Evolutionary conservation across 2,888 invertebrate genomes (phyloP), one percentile per base, ranked within the genome.

Genomic region (Drosophila austrosaltans): DNA sequence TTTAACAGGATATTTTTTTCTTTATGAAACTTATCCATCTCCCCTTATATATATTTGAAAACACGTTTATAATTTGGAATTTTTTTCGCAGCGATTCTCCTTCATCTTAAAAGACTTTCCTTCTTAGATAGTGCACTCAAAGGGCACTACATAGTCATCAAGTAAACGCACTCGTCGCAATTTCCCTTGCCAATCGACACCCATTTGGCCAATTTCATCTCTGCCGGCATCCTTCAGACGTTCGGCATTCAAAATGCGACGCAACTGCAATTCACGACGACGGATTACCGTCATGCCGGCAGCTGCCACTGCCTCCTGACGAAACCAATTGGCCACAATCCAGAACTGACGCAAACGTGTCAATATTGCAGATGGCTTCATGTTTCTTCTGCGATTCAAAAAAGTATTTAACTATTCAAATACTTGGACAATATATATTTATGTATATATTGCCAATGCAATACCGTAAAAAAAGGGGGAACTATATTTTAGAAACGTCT

Each of bases 71-170:
- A 57, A 57, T 57, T 57, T 57, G 12, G 57, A 39, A 39, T 32
- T 6, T 12, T 12, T 10, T n/a, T 53, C 25, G 6, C 3, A 8
- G 20, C 44, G 44, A 6, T 3, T 48, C 3, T 56, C 1, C 28
- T 25, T 28, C 4, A 30, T 1, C 30, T 5, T 16, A 16, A 16
- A 16, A 16, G 16, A 16, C 16, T 16, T 16, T 1, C 12, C 12
- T 39, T 12, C n/a, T 66, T 66, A 82, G 40, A 79, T 10, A 8
- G 79, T 60, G 48, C 74, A 88, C 59, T 83, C 82, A n/a, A 67
- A 59, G 4, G 82, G 82, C 53, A 83, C 67, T 12, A 85, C 61
- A 48, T 89, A 87, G 44, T 87, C 87, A 60, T 89, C 79, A 56
- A 86, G 25, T 2, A 88, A 40, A 16, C 86, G 87, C 16, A 89